Evolutionary conservation across 1,140 invertebrate species (phyloP).

Genomic region (Ceratina japonica): DNA sequence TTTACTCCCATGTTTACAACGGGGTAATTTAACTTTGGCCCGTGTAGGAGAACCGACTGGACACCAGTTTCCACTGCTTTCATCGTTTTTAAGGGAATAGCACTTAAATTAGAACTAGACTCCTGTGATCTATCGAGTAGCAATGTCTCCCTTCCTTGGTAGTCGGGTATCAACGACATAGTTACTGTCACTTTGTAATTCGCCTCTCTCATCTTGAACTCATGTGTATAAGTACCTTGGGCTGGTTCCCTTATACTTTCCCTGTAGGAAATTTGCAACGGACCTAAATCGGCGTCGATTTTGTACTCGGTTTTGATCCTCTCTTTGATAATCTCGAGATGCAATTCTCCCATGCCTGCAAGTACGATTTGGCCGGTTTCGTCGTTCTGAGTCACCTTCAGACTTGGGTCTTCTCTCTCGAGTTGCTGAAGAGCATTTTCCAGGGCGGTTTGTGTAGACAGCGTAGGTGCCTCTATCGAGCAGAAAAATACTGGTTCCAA

Average conservation of each 20-base stretch:
- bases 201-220: slow-evolving; percentile 84
- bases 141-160: slow-evolving; percentile 71
- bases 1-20: slow-evolving; percentile 87
- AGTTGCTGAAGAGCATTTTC: slow-evolving; percentile 93
- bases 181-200: slow-evolving; percentile 81
- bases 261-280: slow-evolving; percentile 95
- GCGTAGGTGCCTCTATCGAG: slow-evolving; percentile 94
- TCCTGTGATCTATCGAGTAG: slow-evolving; percentile 84
- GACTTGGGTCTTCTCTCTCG: slow-evolving; percentile 95
- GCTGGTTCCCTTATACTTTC: slow-evolving; percentile 84
- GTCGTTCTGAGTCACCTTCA: slow-evolving; percentile 86
- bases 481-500: slow-evolving; percentile 98
- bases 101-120: slow-evolving; percentile 83
- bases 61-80: slow-evolving; percentile 83
- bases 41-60: slow-evolving; percentile 83
- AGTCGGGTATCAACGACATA: slow-evolving; percentile 80
- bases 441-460: slow-evolving; percentile 86
- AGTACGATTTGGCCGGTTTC: slow-evolving; percentile 94
- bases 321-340: slow-evolving; percentile 96
- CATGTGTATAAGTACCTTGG: slow-evolving; percentile 80
- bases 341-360: slow-evolving; percentile 97
- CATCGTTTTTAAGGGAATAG: slow-evolving; percentile 82
- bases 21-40: slow-evolving; percentile 86
- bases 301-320: slow-evolving; percentile 93
- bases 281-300: slow-evolving; percentile 95